Percentiles rank a stretch among this genome's conserved stretches.
phyloP scores from a whole-genome alignment of 2,888 invertebrate species.

The Sisyra nigra region DNA sequence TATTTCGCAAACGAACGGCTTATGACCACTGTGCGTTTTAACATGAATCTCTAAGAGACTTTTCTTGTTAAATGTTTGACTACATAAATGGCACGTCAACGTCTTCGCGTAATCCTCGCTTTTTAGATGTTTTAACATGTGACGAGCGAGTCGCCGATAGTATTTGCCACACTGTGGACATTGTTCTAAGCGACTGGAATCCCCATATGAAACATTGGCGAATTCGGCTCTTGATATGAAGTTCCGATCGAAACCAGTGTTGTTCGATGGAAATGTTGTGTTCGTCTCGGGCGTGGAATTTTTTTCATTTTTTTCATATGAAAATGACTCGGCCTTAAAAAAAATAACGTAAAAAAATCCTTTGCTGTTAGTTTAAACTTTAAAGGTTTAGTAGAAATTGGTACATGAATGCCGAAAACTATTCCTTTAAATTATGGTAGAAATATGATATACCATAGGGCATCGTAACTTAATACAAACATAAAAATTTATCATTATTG shows the following conservation, averaged over 20 bases:
- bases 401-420: too few species aligned
- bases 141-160: constrained; percentile 6
- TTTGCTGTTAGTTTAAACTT: too few species aligned
- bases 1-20: constrained; percentile 14
- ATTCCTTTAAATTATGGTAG: too few species aligned
- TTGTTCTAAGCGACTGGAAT: constrained; percentile 6
- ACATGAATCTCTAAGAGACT: constrained; percentile 13
- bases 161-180: constrained; percentile 8
- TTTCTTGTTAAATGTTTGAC: constrained; percentile 12
- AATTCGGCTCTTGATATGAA: neutral
- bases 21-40: constrained; percentile 13
- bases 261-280: neutral
- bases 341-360: neutral
- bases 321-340: neutral
- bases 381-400: too few species aligned
- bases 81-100: constrained; percentile 8
- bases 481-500: too few species aligned
- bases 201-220: neutral
- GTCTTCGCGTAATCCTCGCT: neutral
- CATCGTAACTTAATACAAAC: too few species aligned
- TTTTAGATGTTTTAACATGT: constrained; percentile 8
- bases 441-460: too few species aligned
- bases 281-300: neutral
- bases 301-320: neutral
- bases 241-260: neutral